phyloP scores from a whole-genome alignment of 2,888 invertebrate species.

The Seladonia tumulorum region DNA sequence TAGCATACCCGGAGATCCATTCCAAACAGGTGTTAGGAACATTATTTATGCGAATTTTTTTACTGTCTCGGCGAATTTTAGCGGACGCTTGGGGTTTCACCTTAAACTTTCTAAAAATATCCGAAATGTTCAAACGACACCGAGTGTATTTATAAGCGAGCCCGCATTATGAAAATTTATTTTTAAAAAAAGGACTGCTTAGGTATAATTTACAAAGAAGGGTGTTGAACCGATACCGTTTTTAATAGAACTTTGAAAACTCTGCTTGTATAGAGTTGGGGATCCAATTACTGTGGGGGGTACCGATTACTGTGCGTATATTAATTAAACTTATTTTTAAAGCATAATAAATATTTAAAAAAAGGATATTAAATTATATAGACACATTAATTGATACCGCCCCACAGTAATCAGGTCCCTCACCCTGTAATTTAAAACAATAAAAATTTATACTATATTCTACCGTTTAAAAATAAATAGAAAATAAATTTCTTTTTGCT shows the following conservation, averaged over 20 bases:
- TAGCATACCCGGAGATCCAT: neutral
- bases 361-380: too few species aligned
- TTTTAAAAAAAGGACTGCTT: neutral
- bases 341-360: too few species aligned
- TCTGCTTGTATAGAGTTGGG: too few species aligned
- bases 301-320: too few species aligned
- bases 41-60: constrained; percentile 32
- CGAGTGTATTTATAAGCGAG: neutral
- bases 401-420: too few species aligned
- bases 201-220: neutral
- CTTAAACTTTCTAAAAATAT: constrained; percentile 9
- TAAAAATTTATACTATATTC: too few species aligned
- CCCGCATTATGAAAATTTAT: neutral
- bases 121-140: neutral
- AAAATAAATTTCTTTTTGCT: too few species aligned
- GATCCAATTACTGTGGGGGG: too few species aligned
- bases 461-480: too few species aligned
- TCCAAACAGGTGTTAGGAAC: neutral
- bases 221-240: neutral
- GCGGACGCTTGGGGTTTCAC: neutral
- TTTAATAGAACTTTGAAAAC: neutral
- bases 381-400: too few species aligned
- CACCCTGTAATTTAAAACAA: too few species aligned
- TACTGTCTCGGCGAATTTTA: neutral
- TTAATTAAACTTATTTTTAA: too few species aligned